Evolutionary conservation across 1,140 invertebrate genomes (phyloP), one percentile per base, ranked within the genome.

Genomic region (Drosophila chauvacae): DNA sequence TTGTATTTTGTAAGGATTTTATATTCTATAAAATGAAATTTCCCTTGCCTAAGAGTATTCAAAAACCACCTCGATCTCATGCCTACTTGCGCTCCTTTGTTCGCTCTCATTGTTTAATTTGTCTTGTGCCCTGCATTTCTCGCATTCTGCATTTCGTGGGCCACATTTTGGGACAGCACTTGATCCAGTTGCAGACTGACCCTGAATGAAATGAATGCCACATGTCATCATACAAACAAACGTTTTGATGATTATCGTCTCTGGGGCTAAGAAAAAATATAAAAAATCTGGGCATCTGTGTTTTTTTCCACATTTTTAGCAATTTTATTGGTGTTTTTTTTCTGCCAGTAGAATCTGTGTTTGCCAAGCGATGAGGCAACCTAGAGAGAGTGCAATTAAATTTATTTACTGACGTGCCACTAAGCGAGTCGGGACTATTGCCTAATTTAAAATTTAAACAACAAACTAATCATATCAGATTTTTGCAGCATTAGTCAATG

Each of bases 141-240:
- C 33, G 42, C 41, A 69, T 70, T 70, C 66, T 68, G 66, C 42
- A 45, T 51, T 75, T 77, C 57, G 51, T 42, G 57, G 44, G 55
- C 63, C 50, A 70, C 44, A 59, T 72, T 77, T 83, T 65, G 41
- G 66, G 57, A 53, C 65, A 77, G 58, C 73, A 70, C 74, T 84
- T 77, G 76, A 87, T 82, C 76, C 76, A 88, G 76, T 88, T 88
- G 80, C 64, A 80, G 44, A 47, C 39, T 50, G 84, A 84, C 83
- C 83, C 77, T 87, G 83, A 87, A 77, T 50, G 35, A 60, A 56
- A 57, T 83, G 51, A 77, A 77, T 70, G 80, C 76, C 71, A 72
- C 77, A 83, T 83, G 77, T 87, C 83, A 88, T 82, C 83, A 65
- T 70, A 45, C 53, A 9, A 51, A 26, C 41, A 45, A 44, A 37